Evolutionary conservation across 1,140 invertebrate species (phyloP).

Genomic region (Leptonema lineaticorne): DNA sequence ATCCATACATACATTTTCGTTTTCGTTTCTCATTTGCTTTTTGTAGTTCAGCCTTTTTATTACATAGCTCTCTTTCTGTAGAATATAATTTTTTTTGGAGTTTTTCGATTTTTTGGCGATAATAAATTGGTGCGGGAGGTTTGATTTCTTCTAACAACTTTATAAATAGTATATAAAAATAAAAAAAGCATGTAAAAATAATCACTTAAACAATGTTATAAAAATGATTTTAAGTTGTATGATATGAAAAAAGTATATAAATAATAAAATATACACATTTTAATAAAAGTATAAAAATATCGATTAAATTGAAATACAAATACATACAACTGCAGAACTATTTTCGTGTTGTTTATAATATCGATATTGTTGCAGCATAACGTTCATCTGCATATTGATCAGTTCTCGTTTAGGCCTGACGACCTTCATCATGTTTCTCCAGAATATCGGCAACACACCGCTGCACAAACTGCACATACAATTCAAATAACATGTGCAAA

Average conservation of each 20-base stretch:
- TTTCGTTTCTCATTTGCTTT: background rate
- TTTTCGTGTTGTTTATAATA: background rate
- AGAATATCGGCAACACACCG: background rate
- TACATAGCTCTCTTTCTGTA: background rate
- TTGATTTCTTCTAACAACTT: too few species aligned
- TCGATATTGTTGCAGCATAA: background rate
- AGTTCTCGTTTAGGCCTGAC: slow-evolving; percentile 5
- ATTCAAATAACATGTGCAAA: background rate
- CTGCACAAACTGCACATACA: background rate
- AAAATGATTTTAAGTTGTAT: too few species aligned
- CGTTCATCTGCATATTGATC: slow-evolving; percentile 6
- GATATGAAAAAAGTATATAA: too few species aligned
- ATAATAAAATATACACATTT: too few species aligned
- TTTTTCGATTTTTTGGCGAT: slow-evolving; percentile 4
- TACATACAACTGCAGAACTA: slow-evolving; percentile 11
- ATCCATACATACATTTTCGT: slow-evolving; percentile 9
- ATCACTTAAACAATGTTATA: too few species aligned
- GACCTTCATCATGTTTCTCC: background rate
- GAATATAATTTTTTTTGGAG: background rate
- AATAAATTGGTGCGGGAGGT: slow-evolving; percentile 11
- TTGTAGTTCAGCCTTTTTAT: background rate
- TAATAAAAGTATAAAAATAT: too few species aligned
- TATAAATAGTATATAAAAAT: too few species aligned
- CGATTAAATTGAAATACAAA: background rate
- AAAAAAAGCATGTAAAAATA: background rate